Evolutionary conservation across 2,888 invertebrate genomes (phyloP).

Genomic region (Myopa tessellatipennis): DNA sequence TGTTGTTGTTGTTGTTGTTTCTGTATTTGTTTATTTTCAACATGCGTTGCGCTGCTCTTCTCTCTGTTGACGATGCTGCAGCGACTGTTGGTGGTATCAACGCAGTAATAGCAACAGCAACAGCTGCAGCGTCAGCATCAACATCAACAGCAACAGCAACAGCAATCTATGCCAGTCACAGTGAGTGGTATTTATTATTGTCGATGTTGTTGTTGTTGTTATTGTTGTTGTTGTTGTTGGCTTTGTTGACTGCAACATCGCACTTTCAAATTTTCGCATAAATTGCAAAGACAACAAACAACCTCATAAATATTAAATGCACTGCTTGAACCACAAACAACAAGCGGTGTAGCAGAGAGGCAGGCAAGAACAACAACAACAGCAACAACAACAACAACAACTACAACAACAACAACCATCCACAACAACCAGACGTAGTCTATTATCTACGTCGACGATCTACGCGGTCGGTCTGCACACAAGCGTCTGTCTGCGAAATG

Average conservation of each 20-base stretch:
- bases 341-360: neutral
- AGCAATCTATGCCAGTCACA: neutral
- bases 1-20: neutral
- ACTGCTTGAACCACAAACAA: slow-evolving; percentile 32
- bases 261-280: slow-evolving; percentile 33
- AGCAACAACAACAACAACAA: neutral
- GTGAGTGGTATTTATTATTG: neutral
- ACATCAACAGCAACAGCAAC: too few species aligned
- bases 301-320: slow-evolving; percentile 43
- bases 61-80: slow-evolving; percentile 2
- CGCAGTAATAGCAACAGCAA: slow-evolving; percentile 7
- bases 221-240: neutral
- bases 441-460: neutral
- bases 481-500: slow-evolving; percentile 2
- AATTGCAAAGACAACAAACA: slow-evolving; percentile 34
- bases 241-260: slow-evolving; percentile 19
- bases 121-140: neutral
- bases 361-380: neutral
- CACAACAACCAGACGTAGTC: neutral
- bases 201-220: slow-evolving; percentile 9
- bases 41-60: neutral
- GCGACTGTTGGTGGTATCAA: neutral
- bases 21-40: neutral
- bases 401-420: neutral
- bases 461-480: neutral